These are phyloP conservation scores for Uria lomvia DNA, from an alignment of 2,113 vertebrate genomes.

Conservation along the genomic window DNA sequence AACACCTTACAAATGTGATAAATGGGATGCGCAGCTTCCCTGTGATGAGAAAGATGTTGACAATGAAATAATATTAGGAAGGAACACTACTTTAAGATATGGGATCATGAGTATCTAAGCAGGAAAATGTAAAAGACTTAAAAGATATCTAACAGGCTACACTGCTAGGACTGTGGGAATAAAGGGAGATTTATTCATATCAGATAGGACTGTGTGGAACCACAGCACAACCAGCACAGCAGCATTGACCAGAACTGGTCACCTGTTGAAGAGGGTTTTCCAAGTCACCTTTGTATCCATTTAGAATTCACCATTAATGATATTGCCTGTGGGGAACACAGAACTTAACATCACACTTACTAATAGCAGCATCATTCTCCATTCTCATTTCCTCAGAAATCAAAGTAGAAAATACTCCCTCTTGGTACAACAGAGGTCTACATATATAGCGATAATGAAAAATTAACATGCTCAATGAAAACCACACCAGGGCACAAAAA, in stretches of 20 bases:
- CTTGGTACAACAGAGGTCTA: background rate
- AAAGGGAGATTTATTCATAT: background rate
- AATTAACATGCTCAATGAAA: background rate
- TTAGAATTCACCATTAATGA: background rate
- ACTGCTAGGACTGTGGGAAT: background rate
- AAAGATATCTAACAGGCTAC: background rate
- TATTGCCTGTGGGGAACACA: background rate
- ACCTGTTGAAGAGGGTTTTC: background rate
- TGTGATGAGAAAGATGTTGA: background rate
- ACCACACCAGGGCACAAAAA: background rate
- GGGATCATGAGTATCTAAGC: background rate
- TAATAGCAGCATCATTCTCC: background rate
- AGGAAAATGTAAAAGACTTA: background rate
- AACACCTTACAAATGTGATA: background rate
- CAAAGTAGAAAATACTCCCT: background rate
- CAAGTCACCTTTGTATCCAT: background rate
- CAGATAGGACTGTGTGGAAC: background rate
- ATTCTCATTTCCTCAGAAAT: conserved; percentile 22
- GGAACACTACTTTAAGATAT: background rate
- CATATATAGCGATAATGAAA: background rate
- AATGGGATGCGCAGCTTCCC: background rate
- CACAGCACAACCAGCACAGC: background rate
- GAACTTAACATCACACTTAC: background rate
- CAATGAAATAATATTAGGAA: background rate
- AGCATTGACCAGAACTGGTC: background rate